A percentile compares a stretch with the other conserved stretches of the same genome.
phyloP scores from a whole-genome alignment of 2,113 vertebrate species.

The Urocynchramus pylzowi region DNA sequence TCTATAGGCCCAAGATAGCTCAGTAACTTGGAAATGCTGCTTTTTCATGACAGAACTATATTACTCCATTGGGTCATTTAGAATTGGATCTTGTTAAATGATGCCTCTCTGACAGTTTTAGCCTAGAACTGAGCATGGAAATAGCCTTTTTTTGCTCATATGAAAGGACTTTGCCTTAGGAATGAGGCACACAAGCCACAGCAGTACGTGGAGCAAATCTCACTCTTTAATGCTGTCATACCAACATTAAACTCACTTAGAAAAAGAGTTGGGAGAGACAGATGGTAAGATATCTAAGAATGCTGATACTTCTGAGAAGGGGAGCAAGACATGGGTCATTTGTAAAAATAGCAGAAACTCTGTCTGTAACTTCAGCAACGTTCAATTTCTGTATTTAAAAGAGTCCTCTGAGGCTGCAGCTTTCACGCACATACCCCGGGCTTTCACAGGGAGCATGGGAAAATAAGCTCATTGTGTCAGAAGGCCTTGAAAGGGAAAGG shows the following conservation, averaged over 20 bases:
- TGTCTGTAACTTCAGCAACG: neutral
- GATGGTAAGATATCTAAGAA: slow-evolving; percentile 32
- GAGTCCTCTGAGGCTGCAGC: slow-evolving; percentile 12
- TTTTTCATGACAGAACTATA: neutral
- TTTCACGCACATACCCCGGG: neutral
- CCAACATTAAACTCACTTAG: neutral
- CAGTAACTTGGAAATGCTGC: neutral
- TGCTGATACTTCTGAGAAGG: slow-evolving; percentile 25
- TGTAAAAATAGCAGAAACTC: slow-evolving; percentile 47
- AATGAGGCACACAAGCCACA: neutral
- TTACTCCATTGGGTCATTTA: neutral
- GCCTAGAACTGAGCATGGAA: neutral
- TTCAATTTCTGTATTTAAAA: slow-evolving; percentile 37
- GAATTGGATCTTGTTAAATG: neutral
- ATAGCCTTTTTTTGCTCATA: neutral
- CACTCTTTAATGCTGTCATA: neutral
- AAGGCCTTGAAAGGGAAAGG: slow-evolving; percentile 60
- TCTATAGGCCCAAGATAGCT: neutral
- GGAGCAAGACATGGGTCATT: slow-evolving; percentile 6
- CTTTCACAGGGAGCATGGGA: slow-evolving; percentile 55
- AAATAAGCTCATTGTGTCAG: slow-evolving; percentile 47
- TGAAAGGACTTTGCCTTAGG: neutral
- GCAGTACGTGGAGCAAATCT: neutral
- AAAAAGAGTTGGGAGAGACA: neutral
- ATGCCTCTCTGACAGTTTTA: neutral